A percentile compares a stretch with the other conserved stretches of the same genome.
phyloP scores from a whole-genome alignment of 2,888 invertebrate genomes.

The Sylvicola cinctus region DNA sequence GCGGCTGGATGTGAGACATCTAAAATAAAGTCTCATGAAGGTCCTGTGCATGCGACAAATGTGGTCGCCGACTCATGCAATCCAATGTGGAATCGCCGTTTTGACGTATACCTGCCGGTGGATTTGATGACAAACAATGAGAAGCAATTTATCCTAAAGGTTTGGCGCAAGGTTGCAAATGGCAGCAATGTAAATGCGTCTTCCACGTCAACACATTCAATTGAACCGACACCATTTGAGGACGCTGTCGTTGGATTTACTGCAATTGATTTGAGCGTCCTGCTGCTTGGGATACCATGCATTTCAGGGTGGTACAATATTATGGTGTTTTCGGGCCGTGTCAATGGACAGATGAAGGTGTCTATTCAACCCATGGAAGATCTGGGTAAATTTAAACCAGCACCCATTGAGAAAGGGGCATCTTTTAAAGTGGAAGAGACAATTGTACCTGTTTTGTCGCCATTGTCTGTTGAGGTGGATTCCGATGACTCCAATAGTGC shows the following conservation, averaged over 20 bases:
- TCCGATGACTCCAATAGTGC: constrained; percentile 11
- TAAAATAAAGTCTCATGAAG: constrained; percentile 18
- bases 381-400: constrained; percentile 15
- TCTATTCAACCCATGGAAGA: constrained; percentile 32
- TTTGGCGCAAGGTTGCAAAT: constrained; percentile 34
- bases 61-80: constrained; percentile 29
- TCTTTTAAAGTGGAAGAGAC: too few species aligned
- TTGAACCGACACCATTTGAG: constrained; percentile 28
- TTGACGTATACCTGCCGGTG: constrained; percentile 26
- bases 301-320: constrained; percentile 43
- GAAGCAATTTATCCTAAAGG: constrained; percentile 35
- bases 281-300: constrained; percentile 28
- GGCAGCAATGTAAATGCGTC: too few species aligned
- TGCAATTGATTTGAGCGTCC: constrained; percentile 32
- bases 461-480: constrained; percentile 4
- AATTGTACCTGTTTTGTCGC: too few species aligned
- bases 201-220: constrained; percentile 15
- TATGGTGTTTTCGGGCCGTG: constrained; percentile 32
- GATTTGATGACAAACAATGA: constrained; percentile 31
- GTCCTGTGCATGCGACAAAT: constrained; percentile 27
- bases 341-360: constrained; percentile 39
- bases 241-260: constrained; percentile 38
- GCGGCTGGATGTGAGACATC: constrained; percentile 16
- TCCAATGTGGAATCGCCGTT: constrained; percentile 34
- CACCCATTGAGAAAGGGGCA: too few species aligned